Base-by-base conservation (phyloP, 2,888 invertebrate genomes). In the Phyllotreta striolata region DNA sequence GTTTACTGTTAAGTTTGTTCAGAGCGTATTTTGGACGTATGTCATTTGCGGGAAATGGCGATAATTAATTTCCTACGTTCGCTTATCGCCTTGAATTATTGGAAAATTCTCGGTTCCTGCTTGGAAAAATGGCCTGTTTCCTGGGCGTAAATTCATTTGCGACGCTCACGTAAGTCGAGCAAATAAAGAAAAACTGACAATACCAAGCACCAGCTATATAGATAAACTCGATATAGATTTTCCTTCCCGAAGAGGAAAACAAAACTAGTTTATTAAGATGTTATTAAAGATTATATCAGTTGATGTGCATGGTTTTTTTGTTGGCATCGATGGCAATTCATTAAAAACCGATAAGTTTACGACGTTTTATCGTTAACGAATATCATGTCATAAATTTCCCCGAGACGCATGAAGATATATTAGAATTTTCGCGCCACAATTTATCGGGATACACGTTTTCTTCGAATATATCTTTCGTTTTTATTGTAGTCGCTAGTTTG, bases 371-470 rank as follows among this genome's bases (percentile, higher is more conserved):
- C 63, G 63, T 44, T 10, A 35, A 58, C 63, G 55, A 58, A 63
- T 58, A 63, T 63, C 63, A 58, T 46, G 57, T 54, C 54, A 63
- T 63, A 63, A 58, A 63, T 63, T 63, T 55, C 55, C 58, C 34
- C 58, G 44, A 63, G 51, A 51, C 58, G 54, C 54, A 63, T 63
- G 63, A 63, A 63, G 63, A 63, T 63, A 63, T 63, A 63, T 63
- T 63, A 58, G 55, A 57, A 63, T 54, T 58, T 43, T 57, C 62
- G 34, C 12, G 54, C 63, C 46, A 37, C 54, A 58, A 52, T 63
- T 63, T 63, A 63, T 63, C 58, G 56, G 57, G 55, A 58, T 38
- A 63, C 54, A 57, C 57, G 38, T 61, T 63, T 46, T 54, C 40
- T 63, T 13, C 40, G 41, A 41, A 41, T 41, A 41, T 10, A 41